Conservation (phyloP, 2,797 vertebrate genomes). For the Phoxinus dragarum region DNA sequence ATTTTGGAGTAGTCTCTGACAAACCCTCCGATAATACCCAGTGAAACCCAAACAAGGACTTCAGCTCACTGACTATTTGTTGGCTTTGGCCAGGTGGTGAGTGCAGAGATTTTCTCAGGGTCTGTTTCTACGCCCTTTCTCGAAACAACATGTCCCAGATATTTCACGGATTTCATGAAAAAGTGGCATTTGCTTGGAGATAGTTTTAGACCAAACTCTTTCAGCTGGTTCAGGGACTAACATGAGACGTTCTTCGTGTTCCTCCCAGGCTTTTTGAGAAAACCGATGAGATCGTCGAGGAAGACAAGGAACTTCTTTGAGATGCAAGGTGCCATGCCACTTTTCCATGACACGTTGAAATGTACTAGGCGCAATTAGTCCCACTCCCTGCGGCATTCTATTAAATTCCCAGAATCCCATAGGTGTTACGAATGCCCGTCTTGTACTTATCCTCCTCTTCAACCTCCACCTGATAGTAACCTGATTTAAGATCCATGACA, state of each 20-base stretch:
- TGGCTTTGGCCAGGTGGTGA: not conserved
- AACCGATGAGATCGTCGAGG: too few relatives aligned
- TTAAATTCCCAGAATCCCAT: too few relatives aligned
- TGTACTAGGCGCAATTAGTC: too few relatives aligned
- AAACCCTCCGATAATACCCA: constrained; percentile 27
- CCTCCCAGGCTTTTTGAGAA: too few relatives aligned
- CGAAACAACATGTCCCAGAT: not conserved
- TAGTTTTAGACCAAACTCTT: not conserved
- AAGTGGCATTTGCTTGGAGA: not conserved
- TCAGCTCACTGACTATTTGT: not conserved
- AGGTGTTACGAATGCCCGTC: too few relatives aligned
- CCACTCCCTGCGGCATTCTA: too few relatives aligned
- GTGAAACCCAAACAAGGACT: constrained; percentile 22
- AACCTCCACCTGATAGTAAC: too few relatives aligned
- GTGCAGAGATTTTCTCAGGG: not conserved
- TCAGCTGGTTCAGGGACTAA: not conserved
- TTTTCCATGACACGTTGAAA: too few relatives aligned
- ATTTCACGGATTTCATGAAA: not conserved
- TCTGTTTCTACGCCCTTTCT: not conserved
- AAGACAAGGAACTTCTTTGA: too few relatives aligned
- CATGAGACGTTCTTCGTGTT: not conserved
- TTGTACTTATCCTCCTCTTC: too few relatives aligned
- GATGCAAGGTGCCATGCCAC: too few relatives aligned
- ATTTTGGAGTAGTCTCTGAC: constrained; percentile 42
- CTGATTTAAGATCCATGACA: too few relatives aligned